These are phyloP conservation scores for Elaphurus davidianus DNA, from an alignment of 2,113 vertebrate genomes.

Conservation along the genomic window DNA sequence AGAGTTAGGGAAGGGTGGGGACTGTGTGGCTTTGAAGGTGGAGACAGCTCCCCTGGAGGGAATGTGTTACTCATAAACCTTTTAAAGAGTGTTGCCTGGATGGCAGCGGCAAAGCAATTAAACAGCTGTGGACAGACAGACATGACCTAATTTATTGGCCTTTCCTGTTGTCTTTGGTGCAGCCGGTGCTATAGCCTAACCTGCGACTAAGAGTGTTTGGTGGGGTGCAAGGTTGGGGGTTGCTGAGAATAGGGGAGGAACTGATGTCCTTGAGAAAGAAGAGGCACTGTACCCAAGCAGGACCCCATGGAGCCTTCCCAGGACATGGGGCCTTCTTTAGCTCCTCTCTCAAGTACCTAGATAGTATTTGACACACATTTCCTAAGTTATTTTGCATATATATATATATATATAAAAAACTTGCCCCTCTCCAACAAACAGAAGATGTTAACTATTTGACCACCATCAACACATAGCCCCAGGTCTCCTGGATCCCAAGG, in stretches of 20 bases:
- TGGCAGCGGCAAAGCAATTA: slow-evolving; percentile 41
- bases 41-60: slow-evolving; percentile 40
- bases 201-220: not conserved
- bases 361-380: not conserved
- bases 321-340: not conserved
- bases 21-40: slow-evolving; percentile 38
- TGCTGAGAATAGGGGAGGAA: not conserved
- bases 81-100: slow-evolving; percentile 56
- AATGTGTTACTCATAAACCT: slow-evolving; percentile 53
- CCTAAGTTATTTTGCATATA: not conserved
- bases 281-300: not conserved
- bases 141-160: slow-evolving; percentile 66
- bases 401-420: not conserved
- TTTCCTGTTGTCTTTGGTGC: slow-evolving; percentile 32
- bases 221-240: not conserved
- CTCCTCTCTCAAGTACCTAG: not conserved
- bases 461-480: not conserved
- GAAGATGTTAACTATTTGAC: not conserved
- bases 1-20: slow-evolving; percentile 14
- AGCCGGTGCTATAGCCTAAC: not conserved
- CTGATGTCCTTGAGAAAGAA: not conserved
- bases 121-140: slow-evolving; percentile 55
- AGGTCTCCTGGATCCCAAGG: not conserved
- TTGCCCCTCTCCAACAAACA: not conserved
- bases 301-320: not conserved